Evolutionary conservation across 53 echinoderm and acorn worm genomes (phyloP), one percentile per base, ranked within the genome.

Genomic region (Zoroaster sp.): DNA sequence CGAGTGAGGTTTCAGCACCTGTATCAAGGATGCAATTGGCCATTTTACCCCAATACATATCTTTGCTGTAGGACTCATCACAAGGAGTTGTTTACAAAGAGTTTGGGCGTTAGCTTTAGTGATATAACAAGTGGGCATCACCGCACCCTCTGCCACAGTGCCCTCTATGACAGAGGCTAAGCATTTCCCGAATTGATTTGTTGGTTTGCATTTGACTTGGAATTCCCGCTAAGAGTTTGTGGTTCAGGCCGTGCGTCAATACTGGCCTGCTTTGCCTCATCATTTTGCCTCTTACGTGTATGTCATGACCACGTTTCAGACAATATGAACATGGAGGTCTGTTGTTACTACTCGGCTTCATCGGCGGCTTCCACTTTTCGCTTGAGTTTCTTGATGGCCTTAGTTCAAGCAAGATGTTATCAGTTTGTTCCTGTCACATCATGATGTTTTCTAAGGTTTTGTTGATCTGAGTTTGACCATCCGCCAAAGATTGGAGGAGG

Each of bases 131-230:
- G 2, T 78, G 39, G 79, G 79, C 79, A 20, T 38, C 38, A 36
- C 5, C n/a, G n/a, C 25, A 10, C 12, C 79, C 79, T 78, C 79
- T 41, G 63, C 38, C 79, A 36, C 59, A 59, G 35, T 20, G 79
- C 79, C 79, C 79, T 39, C 63, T 78, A 78, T 54, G 65, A 37
- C 79, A 78, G 79, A 78, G 79, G 79, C 6, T 18, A 2, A 3
- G 32, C 63, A 35, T 78, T 59, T 78, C 79, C 79, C 79, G 79
- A 78, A 23, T 78, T 10, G 21, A 38, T 18, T 28, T 55, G 35
- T 32, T 12, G 1, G 15, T 14, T 1, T 47, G 51, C 17, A 2
- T 6, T 25, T 0, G 31, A 13, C 5, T 21, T 49, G 35, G 47
- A 4, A 3, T 7, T 25, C 43, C 31, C 14, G 12, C 31, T 8